A percentile compares a stretch with the other conserved stretches of the same genome.
Conservation (phyloP, 2,888 invertebrate genomes). For the Allygus modestus region DNA sequence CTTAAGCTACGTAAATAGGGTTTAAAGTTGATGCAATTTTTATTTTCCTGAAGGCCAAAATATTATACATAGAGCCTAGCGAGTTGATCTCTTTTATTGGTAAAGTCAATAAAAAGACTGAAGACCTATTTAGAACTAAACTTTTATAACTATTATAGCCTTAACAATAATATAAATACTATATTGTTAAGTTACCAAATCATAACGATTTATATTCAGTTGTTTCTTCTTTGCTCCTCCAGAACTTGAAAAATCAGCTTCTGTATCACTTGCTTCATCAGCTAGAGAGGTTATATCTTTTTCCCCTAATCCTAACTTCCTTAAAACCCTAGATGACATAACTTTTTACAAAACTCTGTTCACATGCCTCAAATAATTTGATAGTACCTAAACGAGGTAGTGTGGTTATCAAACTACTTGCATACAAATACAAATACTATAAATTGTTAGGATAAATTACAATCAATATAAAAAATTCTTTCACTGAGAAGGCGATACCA, state of each 20-base stretch:
- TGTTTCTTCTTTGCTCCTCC: conserved; percentile 78
- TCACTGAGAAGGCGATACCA: not conserved
- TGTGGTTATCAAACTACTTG: not conserved
- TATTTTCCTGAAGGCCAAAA: too few species aligned
- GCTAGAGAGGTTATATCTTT: conserved; percentile 69
- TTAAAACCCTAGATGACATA: conserved; percentile 83
- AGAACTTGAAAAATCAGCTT: conserved; percentile 76
- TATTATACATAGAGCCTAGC: too few species aligned
- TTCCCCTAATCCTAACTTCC: conserved; percentile 75
- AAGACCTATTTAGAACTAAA: too few species aligned
- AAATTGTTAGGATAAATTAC: not conserved
- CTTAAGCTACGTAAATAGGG: too few species aligned
- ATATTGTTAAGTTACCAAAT: conserved; percentile 81
- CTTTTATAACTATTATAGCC: too few species aligned
- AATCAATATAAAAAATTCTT: not conserved
- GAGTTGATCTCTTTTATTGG: too few species aligned
- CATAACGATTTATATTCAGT: conserved; percentile 82
- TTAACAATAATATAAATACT: too few species aligned
- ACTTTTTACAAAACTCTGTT: not conserved
- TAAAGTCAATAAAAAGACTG: too few species aligned
- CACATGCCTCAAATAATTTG: not conserved
- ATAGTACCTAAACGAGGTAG: not conserved
- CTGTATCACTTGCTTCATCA: conserved; percentile 73
- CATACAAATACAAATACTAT: not conserved
- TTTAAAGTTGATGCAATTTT: too few species aligned